Conservation (phyloP, 2,888 invertebrate genomes). For the Nineta flava region DNA sequence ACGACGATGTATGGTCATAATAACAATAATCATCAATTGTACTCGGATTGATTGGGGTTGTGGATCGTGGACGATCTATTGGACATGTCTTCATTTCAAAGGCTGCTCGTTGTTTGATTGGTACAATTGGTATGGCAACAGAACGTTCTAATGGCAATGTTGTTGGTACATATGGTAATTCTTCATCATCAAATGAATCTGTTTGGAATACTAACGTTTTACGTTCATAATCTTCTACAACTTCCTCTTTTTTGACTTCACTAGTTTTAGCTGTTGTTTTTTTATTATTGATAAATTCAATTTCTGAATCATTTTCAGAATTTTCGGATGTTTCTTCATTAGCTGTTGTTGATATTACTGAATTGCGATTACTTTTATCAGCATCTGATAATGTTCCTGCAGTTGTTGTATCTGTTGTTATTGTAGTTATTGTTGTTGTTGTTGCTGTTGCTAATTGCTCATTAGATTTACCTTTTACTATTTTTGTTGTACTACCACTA, state of each 20-base stretch:
- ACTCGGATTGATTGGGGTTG: conserved; percentile 55
- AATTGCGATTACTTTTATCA: conserved; percentile 13
- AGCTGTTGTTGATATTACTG: conserved; percentile 15
- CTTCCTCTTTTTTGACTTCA: conserved; percentile 36
- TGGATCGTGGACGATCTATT: conserved; percentile 56
- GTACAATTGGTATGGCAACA: conserved; percentile 63
- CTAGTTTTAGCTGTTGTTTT: conserved; percentile 16
- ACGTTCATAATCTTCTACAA: conserved; percentile 51
- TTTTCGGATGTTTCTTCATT: conserved; percentile 40
- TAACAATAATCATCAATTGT: conserved; percentile 55
- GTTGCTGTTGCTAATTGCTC: background rate
- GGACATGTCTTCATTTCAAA: conserved; percentile 50
- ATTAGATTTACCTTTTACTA: background rate
- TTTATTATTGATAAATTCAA: conserved; percentile 28
- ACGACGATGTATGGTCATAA: conserved; percentile 16
- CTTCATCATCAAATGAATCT: conserved; percentile 72
- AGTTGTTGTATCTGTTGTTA: background rate
- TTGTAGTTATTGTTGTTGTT: too few relatives aligned
- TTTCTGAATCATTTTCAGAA: conserved; percentile 55
- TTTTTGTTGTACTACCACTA: background rate
- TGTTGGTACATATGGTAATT: conserved; percentile 79
- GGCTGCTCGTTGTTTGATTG: conserved; percentile 51
- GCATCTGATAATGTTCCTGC: too few relatives aligned
- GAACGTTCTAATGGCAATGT: conserved; percentile 74
- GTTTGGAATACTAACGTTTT: conserved; percentile 60